Evolutionary conservation across 2,797 vertebrate species (phyloP).

Genomic region (Enteromius fasciolatus): DNA sequence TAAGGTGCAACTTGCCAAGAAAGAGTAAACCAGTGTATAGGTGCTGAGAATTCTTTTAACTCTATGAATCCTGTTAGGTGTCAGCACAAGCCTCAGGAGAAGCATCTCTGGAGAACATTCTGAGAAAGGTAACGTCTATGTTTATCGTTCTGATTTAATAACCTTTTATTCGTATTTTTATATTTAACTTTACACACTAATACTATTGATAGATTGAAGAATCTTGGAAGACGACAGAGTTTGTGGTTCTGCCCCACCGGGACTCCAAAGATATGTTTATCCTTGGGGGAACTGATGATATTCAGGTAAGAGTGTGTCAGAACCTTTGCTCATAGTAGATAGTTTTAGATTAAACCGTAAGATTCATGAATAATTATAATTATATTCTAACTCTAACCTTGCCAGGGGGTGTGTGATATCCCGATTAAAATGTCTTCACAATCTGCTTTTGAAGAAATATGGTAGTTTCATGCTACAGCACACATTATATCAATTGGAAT

Average conservation of each 20-base stretch:
- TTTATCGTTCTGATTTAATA: constrained; percentile 11
- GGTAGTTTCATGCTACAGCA: neutral
- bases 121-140: constrained; percentile 77
- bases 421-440: neutral
- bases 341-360: neutral
- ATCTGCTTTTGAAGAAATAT: neutral
- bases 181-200: neutral
- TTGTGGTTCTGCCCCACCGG: constrained; percentile 78
- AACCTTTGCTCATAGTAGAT: neutral
- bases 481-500: neutral
- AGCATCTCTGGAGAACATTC: constrained; percentile 78
- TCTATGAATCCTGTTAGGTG: constrained; percentile 65
- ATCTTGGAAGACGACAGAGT: constrained; percentile 82
- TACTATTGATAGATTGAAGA: constrained; percentile 76
- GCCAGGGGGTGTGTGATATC: neutral
- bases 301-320: constrained; percentile 74
- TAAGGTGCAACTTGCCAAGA: neutral
- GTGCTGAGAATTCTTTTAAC: neutral
- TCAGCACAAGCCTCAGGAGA: constrained; percentile 86
- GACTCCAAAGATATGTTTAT: constrained; percentile 83
- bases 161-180: neutral
- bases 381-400: neutral
- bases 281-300: constrained; percentile 84
- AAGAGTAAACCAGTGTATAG: neutral
- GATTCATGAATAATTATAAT: neutral